A percentile compares a stretch with the other conserved stretches of the same genome.
Conservation (phyloP, 2,113 vertebrate species). For the Psammodynastes pulverulentus region DNA sequence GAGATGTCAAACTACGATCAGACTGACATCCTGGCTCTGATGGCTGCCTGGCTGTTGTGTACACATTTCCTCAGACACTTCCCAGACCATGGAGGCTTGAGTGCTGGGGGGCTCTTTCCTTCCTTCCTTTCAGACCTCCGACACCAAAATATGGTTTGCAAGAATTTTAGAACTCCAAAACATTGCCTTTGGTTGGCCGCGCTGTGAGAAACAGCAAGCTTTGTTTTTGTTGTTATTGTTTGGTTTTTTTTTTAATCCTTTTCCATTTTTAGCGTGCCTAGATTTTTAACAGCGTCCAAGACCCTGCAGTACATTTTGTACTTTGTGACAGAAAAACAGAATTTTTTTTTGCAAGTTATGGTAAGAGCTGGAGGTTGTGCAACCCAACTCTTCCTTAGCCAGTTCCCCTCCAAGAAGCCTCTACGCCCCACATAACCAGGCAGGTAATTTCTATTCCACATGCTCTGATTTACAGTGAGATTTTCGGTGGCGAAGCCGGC, state of each 20-base stretch:
- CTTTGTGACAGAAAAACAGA: background rate
- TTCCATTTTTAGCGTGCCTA: background rate
- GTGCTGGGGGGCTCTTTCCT: too few species aligned
- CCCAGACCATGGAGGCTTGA: background rate
- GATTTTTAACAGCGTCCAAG: background rate
- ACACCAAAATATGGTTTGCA: background rate
- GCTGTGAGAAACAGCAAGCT: background rate
- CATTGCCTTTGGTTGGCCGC: background rate
- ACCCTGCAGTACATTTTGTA: background rate
- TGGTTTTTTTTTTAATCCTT: background rate
- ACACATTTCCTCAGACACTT: background rate
- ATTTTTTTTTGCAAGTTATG: background rate
- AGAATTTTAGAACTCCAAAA: background rate
- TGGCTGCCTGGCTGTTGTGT: background rate
- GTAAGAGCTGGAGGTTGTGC: background rate
- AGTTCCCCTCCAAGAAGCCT: background rate
- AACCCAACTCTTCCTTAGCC: background rate
- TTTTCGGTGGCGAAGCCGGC: background rate
- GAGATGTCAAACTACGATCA: background rate
- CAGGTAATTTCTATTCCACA: background rate
- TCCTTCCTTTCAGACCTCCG: background rate
- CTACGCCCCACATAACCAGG: background rate
- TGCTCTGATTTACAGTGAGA: background rate
- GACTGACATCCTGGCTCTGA: background rate
- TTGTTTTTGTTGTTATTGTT: background rate